A percentile compares a stretch with the other conserved stretches of the same genome.
Evolutionary conservation across 1,140 invertebrate genomes (phyloP).

Genomic region (Nixonia krombeini): DNA sequence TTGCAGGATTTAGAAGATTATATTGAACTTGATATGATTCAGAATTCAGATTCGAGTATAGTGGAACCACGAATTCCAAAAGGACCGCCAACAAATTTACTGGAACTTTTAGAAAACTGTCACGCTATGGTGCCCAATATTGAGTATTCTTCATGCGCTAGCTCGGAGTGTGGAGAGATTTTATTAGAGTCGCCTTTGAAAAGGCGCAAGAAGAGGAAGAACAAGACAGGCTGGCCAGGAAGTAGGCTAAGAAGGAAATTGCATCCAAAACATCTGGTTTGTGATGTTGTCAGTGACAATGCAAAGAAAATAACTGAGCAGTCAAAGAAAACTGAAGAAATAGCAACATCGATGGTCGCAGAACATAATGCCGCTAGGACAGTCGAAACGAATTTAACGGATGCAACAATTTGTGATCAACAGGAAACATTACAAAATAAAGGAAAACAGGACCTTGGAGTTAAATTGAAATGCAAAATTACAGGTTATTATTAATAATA

Average conservation of each 20-base stretch:
- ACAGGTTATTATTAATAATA: too few relatives aligned
- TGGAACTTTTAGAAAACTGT: constrained; percentile 65
- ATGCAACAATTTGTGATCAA: too few relatives aligned
- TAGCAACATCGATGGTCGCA: background rate
- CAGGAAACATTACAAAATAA: background rate
- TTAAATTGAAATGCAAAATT: too few relatives aligned
- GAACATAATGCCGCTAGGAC: background rate
- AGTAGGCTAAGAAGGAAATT: constrained; percentile 67
- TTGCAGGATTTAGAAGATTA: constrained; percentile 46
- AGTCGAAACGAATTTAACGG: too few relatives aligned
- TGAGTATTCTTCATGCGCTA: constrained; percentile 65
- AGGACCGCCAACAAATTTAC: constrained; percentile 61
- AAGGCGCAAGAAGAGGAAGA: constrained; percentile 67
- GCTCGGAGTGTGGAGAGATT: constrained; percentile 67
- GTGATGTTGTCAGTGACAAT: constrained; percentile 10
- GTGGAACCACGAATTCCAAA: constrained; percentile 45
- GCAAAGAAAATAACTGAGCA: background rate
- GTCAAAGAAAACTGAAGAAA: background rate
- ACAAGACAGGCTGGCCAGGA: constrained; percentile 78
- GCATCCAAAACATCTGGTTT: constrained; percentile 39
- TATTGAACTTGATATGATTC: constrained; percentile 49
- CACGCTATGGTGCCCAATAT: constrained; percentile 53
- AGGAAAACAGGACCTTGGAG: too few relatives aligned
- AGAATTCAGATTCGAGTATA: constrained; percentile 24
- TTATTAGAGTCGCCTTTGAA: constrained; percentile 57